phyloP scores from a whole-genome alignment of 2,888 invertebrate species.

The Amphiduros pacificus region DNA sequence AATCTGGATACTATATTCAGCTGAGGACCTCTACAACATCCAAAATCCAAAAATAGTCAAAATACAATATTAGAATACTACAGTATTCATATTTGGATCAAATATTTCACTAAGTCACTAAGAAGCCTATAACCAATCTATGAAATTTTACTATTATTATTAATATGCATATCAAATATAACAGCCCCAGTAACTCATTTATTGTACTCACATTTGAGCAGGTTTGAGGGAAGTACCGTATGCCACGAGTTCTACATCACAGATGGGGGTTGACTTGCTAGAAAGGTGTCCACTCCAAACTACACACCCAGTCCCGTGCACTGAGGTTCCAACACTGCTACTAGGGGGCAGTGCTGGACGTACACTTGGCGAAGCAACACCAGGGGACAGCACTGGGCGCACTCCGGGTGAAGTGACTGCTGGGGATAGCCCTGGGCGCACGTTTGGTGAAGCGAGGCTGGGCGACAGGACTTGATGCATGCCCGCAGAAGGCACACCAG shows the following conservation, averaged over 20 bases:
- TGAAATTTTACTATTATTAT: background rate
- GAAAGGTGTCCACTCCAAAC: conserved; percentile 20
- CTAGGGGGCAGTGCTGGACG: background rate
- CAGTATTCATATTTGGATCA: background rate
- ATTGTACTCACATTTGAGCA: conserved; percentile 16
- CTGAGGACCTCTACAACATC: conserved; percentile 14
- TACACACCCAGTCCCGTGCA: conserved; percentile 11
- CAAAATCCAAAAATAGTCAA: background rate
- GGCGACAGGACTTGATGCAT: background rate
- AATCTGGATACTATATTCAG: conserved; percentile 7
- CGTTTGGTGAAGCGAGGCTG: background rate
- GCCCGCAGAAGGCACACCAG: no score
- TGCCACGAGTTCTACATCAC: conserved; percentile 17
- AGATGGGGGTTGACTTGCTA: conserved; percentile 8
- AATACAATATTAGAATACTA: background rate
- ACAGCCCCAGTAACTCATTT: background rate
- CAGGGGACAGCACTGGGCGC: background rate
- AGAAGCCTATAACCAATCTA: background rate
- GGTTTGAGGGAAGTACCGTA: conserved; percentile 12
- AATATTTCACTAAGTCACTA: background rate
- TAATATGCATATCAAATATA: background rate
- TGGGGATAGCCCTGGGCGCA: background rate
- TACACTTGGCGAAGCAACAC: background rate
- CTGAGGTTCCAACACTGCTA: conserved; percentile 1
- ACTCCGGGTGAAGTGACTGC: background rate